Conservation (phyloP, 2,888 invertebrate genomes). For the Coelinius sp. region DNA sequence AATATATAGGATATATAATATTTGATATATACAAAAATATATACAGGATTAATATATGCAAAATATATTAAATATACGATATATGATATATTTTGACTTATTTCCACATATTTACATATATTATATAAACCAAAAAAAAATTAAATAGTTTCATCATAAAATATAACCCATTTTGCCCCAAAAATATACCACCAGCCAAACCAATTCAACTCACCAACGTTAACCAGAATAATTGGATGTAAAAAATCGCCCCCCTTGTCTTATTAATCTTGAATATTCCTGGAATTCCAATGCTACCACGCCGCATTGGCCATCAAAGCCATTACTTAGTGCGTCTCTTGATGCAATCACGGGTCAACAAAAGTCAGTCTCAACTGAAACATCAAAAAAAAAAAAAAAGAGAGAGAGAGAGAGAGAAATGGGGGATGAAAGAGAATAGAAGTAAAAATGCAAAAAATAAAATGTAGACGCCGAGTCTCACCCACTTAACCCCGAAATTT, state of each 20-base stretch:
- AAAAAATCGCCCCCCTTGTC: conserved; percentile 14
- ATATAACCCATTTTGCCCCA: too few relatives aligned
- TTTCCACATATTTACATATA: too few relatives aligned
- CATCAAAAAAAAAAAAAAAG: conserved; percentile 22
- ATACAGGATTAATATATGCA: too few relatives aligned
- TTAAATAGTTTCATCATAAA: too few relatives aligned
- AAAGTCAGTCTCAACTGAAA: conserved; percentile 22
- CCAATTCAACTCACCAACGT: too few relatives aligned
- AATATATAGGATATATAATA: too few relatives aligned
- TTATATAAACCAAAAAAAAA: too few relatives aligned
- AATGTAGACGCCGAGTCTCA: conserved; percentile 37
- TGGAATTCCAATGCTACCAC: conserved; percentile 26
- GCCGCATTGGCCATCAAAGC: conserved; percentile 26
- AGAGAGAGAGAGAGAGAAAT: conserved; percentile 30
- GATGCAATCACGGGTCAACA: conserved; percentile 28
- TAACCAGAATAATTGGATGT: conserved; percentile 20
- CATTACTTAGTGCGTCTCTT: conserved; percentile 32
- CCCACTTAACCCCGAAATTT: conserved; percentile 68
- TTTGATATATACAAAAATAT: too few relatives aligned
- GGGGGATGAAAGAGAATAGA: conserved; percentile 28
- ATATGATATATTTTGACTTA: too few relatives aligned
- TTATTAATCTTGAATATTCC: conserved; percentile 40
- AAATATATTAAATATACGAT: too few relatives aligned
- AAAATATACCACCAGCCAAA: too few relatives aligned
- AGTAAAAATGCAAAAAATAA: conserved; percentile 17